Base-by-base conservation (phyloP, 2,888 invertebrate genomes). In the Agonopterix alstromeriana region DNA sequence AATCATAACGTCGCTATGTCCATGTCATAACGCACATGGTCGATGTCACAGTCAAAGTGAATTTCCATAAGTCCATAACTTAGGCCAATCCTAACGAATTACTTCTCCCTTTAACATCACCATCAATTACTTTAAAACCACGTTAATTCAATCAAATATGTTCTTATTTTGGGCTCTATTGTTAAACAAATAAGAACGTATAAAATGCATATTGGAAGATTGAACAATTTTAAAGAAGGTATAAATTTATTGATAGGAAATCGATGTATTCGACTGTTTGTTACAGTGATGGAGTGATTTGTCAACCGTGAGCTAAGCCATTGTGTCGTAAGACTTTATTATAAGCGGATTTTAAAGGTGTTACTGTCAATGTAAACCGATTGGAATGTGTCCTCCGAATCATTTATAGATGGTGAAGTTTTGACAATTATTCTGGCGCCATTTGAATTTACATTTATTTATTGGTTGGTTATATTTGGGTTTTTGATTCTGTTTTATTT, bases 211-310 rank as follows among this genome's bases (percentile, higher is more conserved):
- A 38, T 38, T 38, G 38, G n/a, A n/a, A n/a, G n/a, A 9, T n/a
- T 38, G 38, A n/a, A 38, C 38, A 38, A 27, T 27, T 27, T 27
- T 27, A 27, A 9, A 38, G 38, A n/a, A n/a, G 38, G n/a, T n/a
- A 27, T 10, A 4, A 43, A 36, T n/a, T n/a, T 14, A 36, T 45
- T 45, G 12, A 27, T 35, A 35, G 9, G 46, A 48, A 51, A 51
- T 40, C 43, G 45, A 48, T 48, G 36, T 44, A 27, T 27, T 27
- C 5, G 27, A 27, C 27, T 27, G 44, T 48, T 48, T 47, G 51
- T 51, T 47, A 48, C 35, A 45, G 11, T 42, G 51, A 47, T 51
- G 38, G 35, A 44, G 27, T 17, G 48, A 51, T 51, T 51, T 51
- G 48, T 51, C 48, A 45, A 47, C 14, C 38, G 9, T 12, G 40